Percentiles rank a stretch among this genome's conserved stretches.
These are phyloP conservation scores for Andinoacara biseriatus DNA, from an alignment of 2,113 vertebrate genomes.

Conservation along the genomic window DNA sequence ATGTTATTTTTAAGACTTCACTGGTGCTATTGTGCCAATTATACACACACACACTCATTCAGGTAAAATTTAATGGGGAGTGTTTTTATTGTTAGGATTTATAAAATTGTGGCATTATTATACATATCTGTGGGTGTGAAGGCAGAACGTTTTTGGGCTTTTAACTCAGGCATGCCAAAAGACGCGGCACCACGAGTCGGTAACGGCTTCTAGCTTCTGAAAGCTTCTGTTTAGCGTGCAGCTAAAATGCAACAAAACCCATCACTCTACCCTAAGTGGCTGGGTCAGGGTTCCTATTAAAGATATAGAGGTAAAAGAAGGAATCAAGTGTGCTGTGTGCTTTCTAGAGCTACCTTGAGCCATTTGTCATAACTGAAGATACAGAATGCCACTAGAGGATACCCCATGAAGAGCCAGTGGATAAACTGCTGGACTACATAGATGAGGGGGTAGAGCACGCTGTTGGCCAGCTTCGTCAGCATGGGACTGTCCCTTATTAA, in stretches of 20 bases:
- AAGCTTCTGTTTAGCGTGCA: not conserved
- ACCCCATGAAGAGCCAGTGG: conserved; percentile 98
- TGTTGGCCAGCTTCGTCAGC: conserved; percentile 80
- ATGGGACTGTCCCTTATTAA: conserved; percentile 86
- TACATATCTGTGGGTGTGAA: not conserved
- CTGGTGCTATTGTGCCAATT: not conserved
- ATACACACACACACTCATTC: not conserved
- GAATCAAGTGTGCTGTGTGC: not conserved
- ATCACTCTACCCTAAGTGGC: not conserved
- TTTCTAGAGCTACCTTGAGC: conserved; percentile 84
- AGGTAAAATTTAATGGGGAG: too few relatives aligned
- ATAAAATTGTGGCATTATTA: not conserved
- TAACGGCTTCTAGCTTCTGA: not conserved
- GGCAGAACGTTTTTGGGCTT: not conserved
- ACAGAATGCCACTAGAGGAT: conserved; percentile 92
- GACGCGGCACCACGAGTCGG: not conserved
- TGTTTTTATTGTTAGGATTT: not conserved
- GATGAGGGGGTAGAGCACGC: conserved; percentile 83
- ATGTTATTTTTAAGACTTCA: not conserved
- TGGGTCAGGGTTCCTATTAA: not conserved
- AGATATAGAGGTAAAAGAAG: not conserved
- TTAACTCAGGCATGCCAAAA: not conserved
- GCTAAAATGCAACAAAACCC: not conserved
- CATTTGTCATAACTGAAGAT: conserved; percentile 97
- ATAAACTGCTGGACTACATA: conserved; percentile 89